Percentiles rank a stretch among this genome's conserved stretches.
phyloP scores from a whole-genome alignment of 2,113 vertebrate species.

The Pseudorhombus dupliciocellatus region DNA sequence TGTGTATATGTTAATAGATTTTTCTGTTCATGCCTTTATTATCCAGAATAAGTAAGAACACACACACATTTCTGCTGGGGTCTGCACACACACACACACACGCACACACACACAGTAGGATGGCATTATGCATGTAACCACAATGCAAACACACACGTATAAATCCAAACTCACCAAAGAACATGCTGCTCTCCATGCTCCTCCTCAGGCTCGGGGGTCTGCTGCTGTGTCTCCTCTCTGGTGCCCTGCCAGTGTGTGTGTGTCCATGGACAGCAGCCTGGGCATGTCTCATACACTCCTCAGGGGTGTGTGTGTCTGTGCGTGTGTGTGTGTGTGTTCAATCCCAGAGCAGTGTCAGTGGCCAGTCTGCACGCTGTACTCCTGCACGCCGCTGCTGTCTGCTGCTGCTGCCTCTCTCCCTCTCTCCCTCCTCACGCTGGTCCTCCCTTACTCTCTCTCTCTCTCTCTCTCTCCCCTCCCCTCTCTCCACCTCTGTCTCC shows the following conservation, averaged over 20 bases:
- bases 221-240: slow-evolving; percentile 84
- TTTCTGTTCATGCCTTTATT: background rate
- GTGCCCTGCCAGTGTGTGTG: slow-evolving; percentile 79
- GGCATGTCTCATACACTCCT: slow-evolving; percentile 83
- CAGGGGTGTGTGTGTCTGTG: slow-evolving; percentile 42
- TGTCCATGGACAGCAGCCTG: slow-evolving; percentile 67
- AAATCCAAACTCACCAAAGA: slow-evolving; percentile 94
- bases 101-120: slow-evolving; percentile 40
- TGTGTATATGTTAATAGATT: slow-evolving; percentile 23
- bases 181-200: slow-evolving; percentile 95
- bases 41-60: slow-evolving; percentile 8
- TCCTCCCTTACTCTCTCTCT: slow-evolving; percentile 38
- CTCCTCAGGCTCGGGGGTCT: slow-evolving; percentile 85
- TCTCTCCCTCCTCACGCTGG: slow-evolving; percentile 50
- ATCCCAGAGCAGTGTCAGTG: slow-evolving; percentile 71
- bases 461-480: slow-evolving; percentile 56
- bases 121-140: slow-evolving; percentile 11
- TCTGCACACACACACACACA: slow-evolving; percentile 7
- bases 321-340: slow-evolving; percentile 54
- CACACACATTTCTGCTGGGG: background rate
- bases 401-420: slow-evolving; percentile 51
- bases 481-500: slow-evolving; percentile 26
- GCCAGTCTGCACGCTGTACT: slow-evolving; percentile 71
- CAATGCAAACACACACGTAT: slow-evolving; percentile 3
- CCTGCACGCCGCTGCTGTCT: slow-evolving; percentile 61